phyloP scores from a whole-genome alignment of 2,113 vertebrate genomes.

The Psophia crepitans region DNA sequence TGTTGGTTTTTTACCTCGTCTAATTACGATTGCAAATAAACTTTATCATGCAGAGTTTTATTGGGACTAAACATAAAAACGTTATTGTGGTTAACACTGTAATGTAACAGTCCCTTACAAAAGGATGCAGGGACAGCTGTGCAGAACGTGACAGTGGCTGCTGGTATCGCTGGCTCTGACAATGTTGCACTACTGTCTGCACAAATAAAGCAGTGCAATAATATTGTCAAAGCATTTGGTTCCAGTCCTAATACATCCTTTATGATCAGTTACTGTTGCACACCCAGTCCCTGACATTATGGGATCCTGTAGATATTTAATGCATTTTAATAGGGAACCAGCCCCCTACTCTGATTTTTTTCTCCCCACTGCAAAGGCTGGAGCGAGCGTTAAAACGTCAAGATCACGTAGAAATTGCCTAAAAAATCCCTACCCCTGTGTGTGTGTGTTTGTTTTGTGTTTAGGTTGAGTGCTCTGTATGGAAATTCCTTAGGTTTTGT shows the following conservation, averaged over 20 bases:
- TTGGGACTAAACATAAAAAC: constrained; percentile 36
- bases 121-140: constrained; percentile 64
- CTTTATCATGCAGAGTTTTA: constrained; percentile 53
- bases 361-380: not conserved
- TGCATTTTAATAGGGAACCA: constrained; percentile 15
- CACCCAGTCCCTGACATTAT: constrained; percentile 47
- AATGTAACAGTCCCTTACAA: constrained; percentile 50
- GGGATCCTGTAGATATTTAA: constrained; percentile 32
- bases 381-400: not conserved
- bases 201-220: constrained; percentile 95
- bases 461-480: constrained; percentile 24
- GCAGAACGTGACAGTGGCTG: constrained; percentile 63
- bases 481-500: constrained; percentile 45
- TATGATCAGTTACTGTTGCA: constrained; percentile 59
- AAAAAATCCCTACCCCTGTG: not conserved
- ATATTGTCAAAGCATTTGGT: constrained; percentile 96
- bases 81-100: constrained; percentile 47
- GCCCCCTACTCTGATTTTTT: not conserved
- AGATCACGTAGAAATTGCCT: not conserved
- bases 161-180: constrained; percentile 91
- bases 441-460: constrained; percentile 7
- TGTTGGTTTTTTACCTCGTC: constrained; percentile 6
- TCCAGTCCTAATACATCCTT: constrained; percentile 73
- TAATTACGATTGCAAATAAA: constrained; percentile 53
- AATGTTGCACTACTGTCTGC: constrained; percentile 95